phyloP scores from a whole-genome alignment of 1,140 invertebrate species.

The Acromyrmex echinatior region DNA sequence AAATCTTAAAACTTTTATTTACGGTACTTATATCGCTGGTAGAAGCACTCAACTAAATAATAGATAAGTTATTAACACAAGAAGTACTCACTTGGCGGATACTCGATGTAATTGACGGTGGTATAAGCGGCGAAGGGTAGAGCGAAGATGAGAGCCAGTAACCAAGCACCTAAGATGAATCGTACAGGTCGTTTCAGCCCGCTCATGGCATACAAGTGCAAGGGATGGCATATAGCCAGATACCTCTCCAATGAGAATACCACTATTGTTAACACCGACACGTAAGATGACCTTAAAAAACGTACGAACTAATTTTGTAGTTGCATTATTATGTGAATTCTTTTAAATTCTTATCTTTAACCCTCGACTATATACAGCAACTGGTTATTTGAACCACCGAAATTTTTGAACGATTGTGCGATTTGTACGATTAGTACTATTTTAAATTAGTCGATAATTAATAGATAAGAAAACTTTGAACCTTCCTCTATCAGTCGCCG shows the following conservation, averaged over 20 bases:
- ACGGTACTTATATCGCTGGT: background rate
- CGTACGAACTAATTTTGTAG: background rate
- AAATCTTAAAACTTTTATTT: conserved; percentile 1
- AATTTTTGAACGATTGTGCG: too few species aligned
- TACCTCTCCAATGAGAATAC: conserved; percentile 96
- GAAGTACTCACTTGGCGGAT: conserved; percentile 88
- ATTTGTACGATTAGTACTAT: too few species aligned
- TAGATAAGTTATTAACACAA: conserved; percentile 25
- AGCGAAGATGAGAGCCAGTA: conserved; percentile 91
- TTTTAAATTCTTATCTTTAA: too few species aligned
- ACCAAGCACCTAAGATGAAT: conserved; percentile 93
- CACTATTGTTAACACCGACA: conserved; percentile 96
- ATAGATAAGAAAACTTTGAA: too few species aligned
- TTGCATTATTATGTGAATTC: background rate
- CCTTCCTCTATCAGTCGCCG: too few species aligned
- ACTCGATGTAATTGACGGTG: conserved; percentile 90
- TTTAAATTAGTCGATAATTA: too few species aligned
- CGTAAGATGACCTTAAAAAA: conserved; percentile 91
- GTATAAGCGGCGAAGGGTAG: conserved; percentile 93
- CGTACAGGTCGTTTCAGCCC: conserved; percentile 93
- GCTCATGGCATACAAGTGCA: conserved; percentile 93
- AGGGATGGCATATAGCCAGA: conserved; percentile 96
- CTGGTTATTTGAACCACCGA: too few species aligned
- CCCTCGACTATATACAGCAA: too few species aligned
- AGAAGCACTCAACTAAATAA: background rate